Evolutionary conservation across 2,113 vertebrate species (phyloP).

Genomic region (Bujurquina vittata): DNA sequence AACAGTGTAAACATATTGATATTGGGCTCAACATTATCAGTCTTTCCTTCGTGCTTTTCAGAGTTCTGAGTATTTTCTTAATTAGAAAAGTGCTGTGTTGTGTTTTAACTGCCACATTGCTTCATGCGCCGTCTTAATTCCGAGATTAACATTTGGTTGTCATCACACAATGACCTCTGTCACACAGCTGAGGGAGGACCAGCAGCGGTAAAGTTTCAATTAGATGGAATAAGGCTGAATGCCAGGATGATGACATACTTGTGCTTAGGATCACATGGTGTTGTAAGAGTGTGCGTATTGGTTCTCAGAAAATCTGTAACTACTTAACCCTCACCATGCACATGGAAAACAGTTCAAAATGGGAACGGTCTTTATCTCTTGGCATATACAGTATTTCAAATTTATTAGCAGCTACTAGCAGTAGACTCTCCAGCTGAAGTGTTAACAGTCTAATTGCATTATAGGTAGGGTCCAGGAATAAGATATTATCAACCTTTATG

Average conservation of each 20-base stretch:
- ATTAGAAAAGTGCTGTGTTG: constrained; percentile 33
- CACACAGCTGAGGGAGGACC: constrained; percentile 22
- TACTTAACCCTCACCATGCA: background rate
- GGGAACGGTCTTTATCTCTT: background rate
- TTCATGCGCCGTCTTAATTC: constrained; percentile 47
- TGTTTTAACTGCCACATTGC: constrained; percentile 31
- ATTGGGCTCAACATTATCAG: background rate
- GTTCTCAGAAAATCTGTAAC: background rate
- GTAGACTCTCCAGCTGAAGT: background rate
- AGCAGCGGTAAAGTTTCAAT: constrained; percentile 56
- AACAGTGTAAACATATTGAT: background rate
- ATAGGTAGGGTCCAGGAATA: background rate
- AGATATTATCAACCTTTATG: background rate
- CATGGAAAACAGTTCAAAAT: background rate
- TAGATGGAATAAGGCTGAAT: constrained; percentile 56
- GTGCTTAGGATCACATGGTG: constrained; percentile 20
- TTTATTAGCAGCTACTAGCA: background rate
- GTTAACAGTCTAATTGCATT: background rate
- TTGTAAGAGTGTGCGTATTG: background rate
- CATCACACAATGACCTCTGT: constrained; percentile 58
- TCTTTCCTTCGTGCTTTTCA: background rate
- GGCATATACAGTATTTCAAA: background rate
- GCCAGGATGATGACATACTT: constrained; percentile 42
- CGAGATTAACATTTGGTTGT: constrained; percentile 53
- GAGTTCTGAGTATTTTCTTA: constrained; percentile 25